Evolutionary conservation across 2,113 vertebrate species (phyloP).

Genomic region (Benitochromis conjunctus): DNA sequence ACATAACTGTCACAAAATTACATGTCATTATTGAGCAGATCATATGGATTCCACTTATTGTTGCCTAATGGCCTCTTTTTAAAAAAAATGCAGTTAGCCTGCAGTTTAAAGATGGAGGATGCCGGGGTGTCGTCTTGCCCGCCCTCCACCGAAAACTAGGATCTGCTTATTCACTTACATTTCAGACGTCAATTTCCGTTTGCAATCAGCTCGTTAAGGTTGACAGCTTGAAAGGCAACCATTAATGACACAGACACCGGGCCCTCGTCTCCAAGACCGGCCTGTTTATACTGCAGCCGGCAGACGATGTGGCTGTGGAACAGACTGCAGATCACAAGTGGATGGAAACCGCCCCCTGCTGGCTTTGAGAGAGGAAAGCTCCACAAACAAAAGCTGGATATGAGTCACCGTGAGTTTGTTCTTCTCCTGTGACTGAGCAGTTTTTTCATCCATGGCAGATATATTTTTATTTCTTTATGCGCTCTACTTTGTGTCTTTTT

Average conservation of each 20-base stretch:
- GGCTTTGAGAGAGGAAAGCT: neutral
- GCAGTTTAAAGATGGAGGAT: conserved; percentile 41
- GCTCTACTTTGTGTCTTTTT: neutral
- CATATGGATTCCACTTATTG: conserved; percentile 66
- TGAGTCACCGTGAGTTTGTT: neutral
- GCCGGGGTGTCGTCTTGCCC: conserved; percentile 9
- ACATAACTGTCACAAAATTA: conserved; percentile 74
- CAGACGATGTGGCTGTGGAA: neutral
- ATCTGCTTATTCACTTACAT: conserved; percentile 65
- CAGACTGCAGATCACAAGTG: neutral
- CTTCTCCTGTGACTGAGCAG: neutral
- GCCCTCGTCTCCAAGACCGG: neutral
- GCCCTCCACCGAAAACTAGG: conserved; percentile 17
- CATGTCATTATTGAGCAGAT: conserved; percentile 67
- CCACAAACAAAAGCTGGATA: neutral
- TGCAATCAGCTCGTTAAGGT: conserved; percentile 52
- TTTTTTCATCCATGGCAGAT: neutral
- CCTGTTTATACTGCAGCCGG: conserved; percentile 5
- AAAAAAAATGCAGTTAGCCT: neutral
- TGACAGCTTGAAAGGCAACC: conserved; percentile 46
- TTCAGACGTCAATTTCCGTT: conserved; percentile 57
- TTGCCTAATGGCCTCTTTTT: conserved; percentile 60
- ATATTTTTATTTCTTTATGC: neutral
- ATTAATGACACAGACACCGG: conserved; percentile 32
- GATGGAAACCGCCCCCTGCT: conserved; percentile 56